Conservation (phyloP, 2,797 vertebrate genomes). For the Nannoperca australis region DNA sequence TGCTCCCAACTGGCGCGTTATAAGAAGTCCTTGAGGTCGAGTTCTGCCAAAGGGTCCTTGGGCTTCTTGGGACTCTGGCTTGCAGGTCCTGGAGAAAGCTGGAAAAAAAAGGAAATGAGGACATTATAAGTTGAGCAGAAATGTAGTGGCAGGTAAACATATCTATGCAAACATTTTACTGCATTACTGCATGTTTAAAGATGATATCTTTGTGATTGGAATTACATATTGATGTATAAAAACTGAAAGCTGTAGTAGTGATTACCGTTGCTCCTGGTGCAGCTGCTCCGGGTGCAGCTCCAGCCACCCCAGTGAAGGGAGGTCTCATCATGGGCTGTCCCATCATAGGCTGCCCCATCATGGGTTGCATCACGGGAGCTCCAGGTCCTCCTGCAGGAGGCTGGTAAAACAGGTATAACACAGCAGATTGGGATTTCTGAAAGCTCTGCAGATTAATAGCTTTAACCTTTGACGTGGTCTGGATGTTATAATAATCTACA, state of each 20-base stretch:
- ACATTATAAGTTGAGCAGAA: not conserved
- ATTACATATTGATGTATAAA: not conserved
- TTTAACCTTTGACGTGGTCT: not conserved
- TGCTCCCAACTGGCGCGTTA: constrained; percentile 89
- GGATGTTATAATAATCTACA: not conserved
- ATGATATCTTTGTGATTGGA: not conserved
- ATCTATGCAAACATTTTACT: not conserved
- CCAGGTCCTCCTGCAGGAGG: constrained; percentile 89
- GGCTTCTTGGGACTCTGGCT: constrained; percentile 97
- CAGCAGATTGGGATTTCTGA: not conserved
- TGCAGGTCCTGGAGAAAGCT: constrained; percentile 95
- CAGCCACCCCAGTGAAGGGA: constrained; percentile 86
- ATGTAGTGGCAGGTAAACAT: not conserved
- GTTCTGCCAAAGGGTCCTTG: constrained; percentile 99
- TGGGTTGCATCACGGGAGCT: constrained; percentile 93
- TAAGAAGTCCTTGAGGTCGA: constrained; percentile 99
- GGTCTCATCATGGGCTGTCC: constrained; percentile 96
- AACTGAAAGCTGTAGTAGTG: not conserved
- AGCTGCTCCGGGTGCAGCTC: constrained; percentile 83
- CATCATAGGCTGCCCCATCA: constrained; percentile 92
- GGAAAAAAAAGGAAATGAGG: constrained; percentile 25
- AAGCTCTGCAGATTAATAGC: not conserved
- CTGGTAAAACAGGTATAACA: constrained; percentile 72
- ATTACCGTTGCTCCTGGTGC: constrained; percentile 91
- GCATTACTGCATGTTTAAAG: not conserved